A percentile compares a stretch with the other conserved stretches of the same genome.
Evolutionary conservation across 2,888 invertebrate species (phyloP).

Genomic region (Pemphredon lugubris): DNA sequence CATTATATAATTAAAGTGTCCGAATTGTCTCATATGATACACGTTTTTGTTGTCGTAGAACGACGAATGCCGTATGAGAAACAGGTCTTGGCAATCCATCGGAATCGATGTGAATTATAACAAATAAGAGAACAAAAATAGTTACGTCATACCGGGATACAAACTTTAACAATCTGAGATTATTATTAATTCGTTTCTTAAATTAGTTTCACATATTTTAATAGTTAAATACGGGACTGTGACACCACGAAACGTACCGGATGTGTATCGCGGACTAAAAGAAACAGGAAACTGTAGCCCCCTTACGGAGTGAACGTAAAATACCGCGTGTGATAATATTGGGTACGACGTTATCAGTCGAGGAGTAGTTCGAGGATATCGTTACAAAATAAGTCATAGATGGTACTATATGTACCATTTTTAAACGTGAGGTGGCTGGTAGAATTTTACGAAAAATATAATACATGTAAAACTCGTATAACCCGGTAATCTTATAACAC

Average conservation of each 20-base stretch:
- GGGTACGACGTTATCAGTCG: conserved; percentile 1
- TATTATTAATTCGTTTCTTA: conserved; percentile 64
- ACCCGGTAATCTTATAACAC: too few species aligned
- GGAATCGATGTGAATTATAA: conserved; percentile 58
- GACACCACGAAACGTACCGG: conserved; percentile 67
- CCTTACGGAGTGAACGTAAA: conserved; percentile 21
- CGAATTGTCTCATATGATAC: conserved; percentile 4
- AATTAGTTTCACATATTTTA: conserved; percentile 59
- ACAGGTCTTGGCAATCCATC: conserved; percentile 63
- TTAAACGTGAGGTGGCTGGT: too few species aligned
- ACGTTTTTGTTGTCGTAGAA: conserved; percentile 55
- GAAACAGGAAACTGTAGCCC: conserved; percentile 67
- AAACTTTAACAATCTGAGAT: conserved; percentile 15
- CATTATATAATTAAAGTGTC: not conserved
- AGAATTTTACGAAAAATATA: too few species aligned
- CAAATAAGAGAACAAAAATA: conserved; percentile 29
- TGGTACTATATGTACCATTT: too few species aligned
- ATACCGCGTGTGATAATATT: not conserved
- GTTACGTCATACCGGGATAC: not conserved
- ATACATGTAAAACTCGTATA: too few species aligned
- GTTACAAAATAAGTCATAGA: too few species aligned
- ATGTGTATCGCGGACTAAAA: conserved; percentile 71
- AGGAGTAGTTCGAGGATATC: not conserved
- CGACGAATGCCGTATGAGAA: conserved; percentile 27
- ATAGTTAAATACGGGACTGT: conserved; percentile 57